A percentile compares a stretch with the other conserved stretches of the same genome.
Evolutionary conservation across 2,113 vertebrate species (phyloP).

Genomic region (Alethe diademata): DNA sequence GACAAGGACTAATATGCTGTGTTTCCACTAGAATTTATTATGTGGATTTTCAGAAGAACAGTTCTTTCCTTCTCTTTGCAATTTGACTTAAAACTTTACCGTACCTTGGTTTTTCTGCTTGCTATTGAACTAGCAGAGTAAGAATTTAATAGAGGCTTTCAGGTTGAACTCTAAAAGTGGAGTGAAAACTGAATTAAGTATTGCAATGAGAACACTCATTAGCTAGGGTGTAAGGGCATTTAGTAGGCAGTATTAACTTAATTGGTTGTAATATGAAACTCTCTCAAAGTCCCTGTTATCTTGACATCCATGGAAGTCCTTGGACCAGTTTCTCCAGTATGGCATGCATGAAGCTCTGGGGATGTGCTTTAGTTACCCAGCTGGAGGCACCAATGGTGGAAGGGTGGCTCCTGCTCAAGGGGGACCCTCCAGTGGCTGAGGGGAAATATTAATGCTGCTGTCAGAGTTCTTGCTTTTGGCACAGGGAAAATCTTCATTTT

Average conservation of each 20-base stretch:
- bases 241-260: not conserved
- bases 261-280: not conserved
- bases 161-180: not conserved
- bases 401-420: not conserved
- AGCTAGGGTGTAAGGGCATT: not conserved
- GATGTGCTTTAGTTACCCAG: not conserved
- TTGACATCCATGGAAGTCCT: not conserved
- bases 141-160: slow-evolving; percentile 11
- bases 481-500: not conserved
- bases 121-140: not conserved
- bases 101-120: not conserved
- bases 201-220: not conserved
- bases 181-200: slow-evolving; percentile 21
- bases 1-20: not conserved
- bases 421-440: not conserved
- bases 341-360: not conserved
- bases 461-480: not conserved
- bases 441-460: not conserved
- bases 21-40: slow-evolving; percentile 14
- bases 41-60: slow-evolving; percentile 3
- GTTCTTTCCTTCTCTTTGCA: not conserved
- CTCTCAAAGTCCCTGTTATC: not conserved
- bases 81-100: not conserved
- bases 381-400: not conserved
- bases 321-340: not conserved